Evolutionary conservation across 2,797 vertebrate species (phyloP).

Genomic region (Fistularia commersonii): DNA sequence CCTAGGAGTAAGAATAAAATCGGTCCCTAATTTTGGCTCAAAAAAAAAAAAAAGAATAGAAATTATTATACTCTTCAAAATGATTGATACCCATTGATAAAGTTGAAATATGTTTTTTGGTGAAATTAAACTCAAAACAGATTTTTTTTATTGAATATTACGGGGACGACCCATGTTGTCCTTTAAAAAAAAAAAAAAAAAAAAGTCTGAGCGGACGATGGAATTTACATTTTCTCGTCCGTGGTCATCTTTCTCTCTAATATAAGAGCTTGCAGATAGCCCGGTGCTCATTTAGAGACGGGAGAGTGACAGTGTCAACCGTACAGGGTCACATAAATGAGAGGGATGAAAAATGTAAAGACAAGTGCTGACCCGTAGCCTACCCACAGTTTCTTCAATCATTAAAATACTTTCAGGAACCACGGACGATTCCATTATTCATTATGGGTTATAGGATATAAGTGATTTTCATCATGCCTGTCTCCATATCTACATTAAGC

Average conservation of each 20-base stretch:
- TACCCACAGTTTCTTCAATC: conserved; percentile 74
- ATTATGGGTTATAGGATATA: conserved; percentile 68
- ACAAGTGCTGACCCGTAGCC: conserved; percentile 74
- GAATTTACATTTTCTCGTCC: conserved; percentile 44
- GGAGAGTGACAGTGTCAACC: conserved; percentile 70
- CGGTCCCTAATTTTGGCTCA: too few species aligned
- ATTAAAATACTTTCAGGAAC: conserved; percentile 78
- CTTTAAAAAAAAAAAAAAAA: conserved; percentile 29
- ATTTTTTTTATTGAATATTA: neutral
- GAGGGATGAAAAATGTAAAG: conserved; percentile 72
- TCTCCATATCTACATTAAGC: conserved; percentile 65
- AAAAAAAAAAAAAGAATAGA: too few species aligned
- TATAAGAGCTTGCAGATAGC: conserved; percentile 45
- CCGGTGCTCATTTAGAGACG: conserved; percentile 73
- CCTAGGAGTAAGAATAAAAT: too few species aligned
- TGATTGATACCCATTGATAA: too few species aligned
- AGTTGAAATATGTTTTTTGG: too few species aligned
- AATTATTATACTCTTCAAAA: too few species aligned
- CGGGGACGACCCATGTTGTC: conserved; percentile 13
- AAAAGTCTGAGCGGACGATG: conserved; percentile 37
- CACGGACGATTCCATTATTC: conserved; percentile 65
- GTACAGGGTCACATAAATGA: conserved; percentile 69
- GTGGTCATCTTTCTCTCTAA: conserved; percentile 34
- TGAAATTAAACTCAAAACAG: neutral
- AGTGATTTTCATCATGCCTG: conserved; percentile 74